These are phyloP conservation scores for Periphyllus acericola DNA, from an alignment of 2,888 invertebrate genomes.

Conservation along the genomic window DNA sequence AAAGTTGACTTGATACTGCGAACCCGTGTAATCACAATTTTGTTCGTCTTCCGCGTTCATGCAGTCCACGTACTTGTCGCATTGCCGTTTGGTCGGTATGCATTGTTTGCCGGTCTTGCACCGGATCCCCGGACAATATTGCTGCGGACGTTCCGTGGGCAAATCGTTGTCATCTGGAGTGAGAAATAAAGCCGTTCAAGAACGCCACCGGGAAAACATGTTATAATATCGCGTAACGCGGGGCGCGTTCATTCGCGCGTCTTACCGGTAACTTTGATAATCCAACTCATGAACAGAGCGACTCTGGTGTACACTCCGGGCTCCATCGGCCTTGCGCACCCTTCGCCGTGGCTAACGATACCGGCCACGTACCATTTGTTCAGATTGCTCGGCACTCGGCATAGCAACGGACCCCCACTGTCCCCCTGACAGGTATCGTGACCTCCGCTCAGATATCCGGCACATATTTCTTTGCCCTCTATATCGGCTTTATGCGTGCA, in stretches of 20 bases:
- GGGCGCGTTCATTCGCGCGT: conserved; percentile 64
- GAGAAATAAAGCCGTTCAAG: not conserved
- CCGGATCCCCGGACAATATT: conserved; percentile 78
- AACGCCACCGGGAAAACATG: not conserved
- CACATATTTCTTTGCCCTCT: conserved; percentile 79
- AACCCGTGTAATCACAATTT: conserved; percentile 69
- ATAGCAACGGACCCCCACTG: conserved; percentile 86
- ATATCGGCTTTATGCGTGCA: conserved; percentile 77
- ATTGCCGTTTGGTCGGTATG: conserved; percentile 74
- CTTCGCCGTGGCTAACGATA: conserved; percentile 87
- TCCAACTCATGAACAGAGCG: conserved; percentile 80
- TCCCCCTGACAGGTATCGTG: conserved; percentile 87
- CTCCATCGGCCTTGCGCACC: conserved; percentile 82
- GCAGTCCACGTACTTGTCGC: conserved; percentile 81
- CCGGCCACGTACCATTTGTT: conserved; percentile 83
- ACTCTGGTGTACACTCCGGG: conserved; percentile 87
- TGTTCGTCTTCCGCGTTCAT: conserved; percentile 84
- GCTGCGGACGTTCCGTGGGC: conserved; percentile 69
- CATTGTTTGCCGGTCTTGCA: conserved; percentile 79
- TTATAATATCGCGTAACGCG: too few relatives aligned
- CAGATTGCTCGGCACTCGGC: conserved; percentile 73
- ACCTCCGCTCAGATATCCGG: conserved; percentile 79
- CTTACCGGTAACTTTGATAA: conserved; percentile 74
- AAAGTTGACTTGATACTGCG: conserved; percentile 2
- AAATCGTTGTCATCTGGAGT: conserved; percentile 59